Evolutionary conservation across 2,888 invertebrate genomes (phyloP).

Genomic region (Tenthredo scrophulariae): DNA sequence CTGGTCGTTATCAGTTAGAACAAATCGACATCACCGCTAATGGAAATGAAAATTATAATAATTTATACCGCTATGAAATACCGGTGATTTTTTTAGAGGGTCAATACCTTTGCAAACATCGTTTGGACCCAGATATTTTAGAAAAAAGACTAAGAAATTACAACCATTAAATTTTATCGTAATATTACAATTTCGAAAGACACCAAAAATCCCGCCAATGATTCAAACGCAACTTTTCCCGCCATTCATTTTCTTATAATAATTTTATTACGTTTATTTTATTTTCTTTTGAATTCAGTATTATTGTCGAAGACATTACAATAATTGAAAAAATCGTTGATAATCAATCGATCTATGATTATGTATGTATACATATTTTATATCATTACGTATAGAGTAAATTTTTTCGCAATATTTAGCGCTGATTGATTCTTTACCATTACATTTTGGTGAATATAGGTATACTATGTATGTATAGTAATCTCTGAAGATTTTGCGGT

Average conservation of each 20-base stretch:
- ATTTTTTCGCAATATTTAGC: not conserved
- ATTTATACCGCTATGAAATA: slow-evolving; percentile 90
- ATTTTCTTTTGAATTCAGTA: not conserved
- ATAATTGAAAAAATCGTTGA: too few relatives aligned
- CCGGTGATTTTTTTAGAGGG: slow-evolving; percentile 93
- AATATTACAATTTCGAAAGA: not conserved
- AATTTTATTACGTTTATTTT: not conserved
- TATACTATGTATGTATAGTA: not conserved
- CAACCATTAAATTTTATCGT: not conserved
- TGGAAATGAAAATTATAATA: slow-evolving; percentile 86
- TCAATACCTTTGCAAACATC: slow-evolving; percentile 89
- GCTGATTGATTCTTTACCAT: not conserved
- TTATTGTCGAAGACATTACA: not conserved
- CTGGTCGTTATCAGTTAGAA: slow-evolving; percentile 83
- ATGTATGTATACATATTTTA: not conserved
- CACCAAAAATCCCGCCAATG: not conserved
- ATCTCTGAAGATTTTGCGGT: not conserved
- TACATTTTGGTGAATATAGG: not conserved
- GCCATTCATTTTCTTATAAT: not conserved
- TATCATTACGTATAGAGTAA: not conserved
- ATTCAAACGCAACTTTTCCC: not conserved
- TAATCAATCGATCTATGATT: not conserved
- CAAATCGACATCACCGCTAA: slow-evolving; percentile 88
- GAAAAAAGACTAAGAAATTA: slow-evolving; percentile 78
- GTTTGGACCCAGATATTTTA: slow-evolving; percentile 82